phyloP scores from a whole-genome alignment of 2,888 invertebrate genomes.

The Epirrhoe alternata region DNA sequence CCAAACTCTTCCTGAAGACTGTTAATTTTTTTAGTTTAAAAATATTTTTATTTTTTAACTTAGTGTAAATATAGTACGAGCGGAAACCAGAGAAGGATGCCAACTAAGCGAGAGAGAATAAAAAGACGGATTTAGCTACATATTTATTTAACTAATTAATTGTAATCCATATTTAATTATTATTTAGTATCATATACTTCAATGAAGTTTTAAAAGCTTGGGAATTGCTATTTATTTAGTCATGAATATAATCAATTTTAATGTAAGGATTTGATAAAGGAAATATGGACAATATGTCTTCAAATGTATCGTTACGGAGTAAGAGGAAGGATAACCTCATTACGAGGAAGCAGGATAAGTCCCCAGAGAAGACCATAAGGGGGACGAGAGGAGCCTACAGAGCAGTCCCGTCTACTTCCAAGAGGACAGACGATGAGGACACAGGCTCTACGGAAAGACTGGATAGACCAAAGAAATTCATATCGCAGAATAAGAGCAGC shows the following conservation, averaged over 20 bases:
- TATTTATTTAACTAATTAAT: conserved; percentile 70
- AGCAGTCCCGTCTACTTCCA: conserved; percentile 75
- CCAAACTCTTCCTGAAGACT: conserved; percentile 83
- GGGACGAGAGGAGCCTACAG: conserved; percentile 79
- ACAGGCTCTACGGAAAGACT: conserved; percentile 77
- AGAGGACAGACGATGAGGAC: conserved; percentile 74
- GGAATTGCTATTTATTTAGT: conserved; percentile 59
- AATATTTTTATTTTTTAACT: conserved; percentile 62
- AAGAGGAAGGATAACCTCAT: conserved; percentile 82
- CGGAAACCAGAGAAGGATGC: conserved; percentile 65
- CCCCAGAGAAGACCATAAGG: conserved; percentile 80
- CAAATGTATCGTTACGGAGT: conserved; percentile 73
- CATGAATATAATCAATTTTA: conserved; percentile 49
- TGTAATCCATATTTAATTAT: conserved; percentile 57
- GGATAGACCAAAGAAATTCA: conserved; percentile 82
- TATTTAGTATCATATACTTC: conserved; percentile 50
- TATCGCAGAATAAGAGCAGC: conserved; percentile 75
- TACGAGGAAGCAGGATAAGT: conserved; percentile 81
- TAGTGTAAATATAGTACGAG: conserved; percentile 61
- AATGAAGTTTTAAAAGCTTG: conserved; percentile 48
- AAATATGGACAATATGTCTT: conserved; percentile 82
- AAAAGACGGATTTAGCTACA: conserved; percentile 79
- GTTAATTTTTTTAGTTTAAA: conserved; percentile 68
- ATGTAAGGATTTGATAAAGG: conserved; percentile 57
- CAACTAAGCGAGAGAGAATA: conserved; percentile 79